Evolutionary conservation across 2,113 vertebrate species (phyloP), one percentile per base, ranked within the genome.

Genomic region (Cochlearius cochlearius): DNA sequence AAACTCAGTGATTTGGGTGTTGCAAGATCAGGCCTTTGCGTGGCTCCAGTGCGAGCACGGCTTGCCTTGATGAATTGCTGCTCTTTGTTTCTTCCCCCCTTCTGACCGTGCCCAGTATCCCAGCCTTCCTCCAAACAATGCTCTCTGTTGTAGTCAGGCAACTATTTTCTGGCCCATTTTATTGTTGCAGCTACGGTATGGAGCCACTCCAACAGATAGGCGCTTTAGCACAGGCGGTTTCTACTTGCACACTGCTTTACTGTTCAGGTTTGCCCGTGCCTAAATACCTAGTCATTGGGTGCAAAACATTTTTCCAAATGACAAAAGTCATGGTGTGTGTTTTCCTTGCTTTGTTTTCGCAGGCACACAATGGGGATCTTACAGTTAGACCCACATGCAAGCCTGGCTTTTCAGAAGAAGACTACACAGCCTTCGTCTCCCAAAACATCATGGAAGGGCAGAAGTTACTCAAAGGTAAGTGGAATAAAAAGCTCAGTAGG

Each of bases 391-490:
- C 97, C 96, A 93, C 93, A 41, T 98, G 98, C 95, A 98, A 98
- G 75, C 97, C 98, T 50, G 98, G 98, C 64, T 98, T 98, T 93
- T 98, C 98, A 2, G 98, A 98, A 32, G 97, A 98, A 15, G 98
- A 96, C 77, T 98, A 98, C 96, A 97, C 98, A 9, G 98, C 97
- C 0, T 90, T 98, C 2, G 93, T 98, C 92, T 98, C 98, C 50
- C 98, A 97, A 11, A 98, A 96, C 36, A 81, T 98, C 88, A 90
- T 97, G 88, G 98, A 98, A 96, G 98, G 98, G 82, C 98, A 98
- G 97, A 98, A 98, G 96, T 97, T 98, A 56, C 98, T 98, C 74
- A 98, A 98, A 98, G 98, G 98, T 98, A 98, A 96, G 97, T 87
- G 86, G 45, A 86, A 91, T 91, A 90, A 96, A 95, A 86, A 79